Base-by-base conservation (phyloP, 2,888 invertebrate species). In the Ophraella communa region DNA sequence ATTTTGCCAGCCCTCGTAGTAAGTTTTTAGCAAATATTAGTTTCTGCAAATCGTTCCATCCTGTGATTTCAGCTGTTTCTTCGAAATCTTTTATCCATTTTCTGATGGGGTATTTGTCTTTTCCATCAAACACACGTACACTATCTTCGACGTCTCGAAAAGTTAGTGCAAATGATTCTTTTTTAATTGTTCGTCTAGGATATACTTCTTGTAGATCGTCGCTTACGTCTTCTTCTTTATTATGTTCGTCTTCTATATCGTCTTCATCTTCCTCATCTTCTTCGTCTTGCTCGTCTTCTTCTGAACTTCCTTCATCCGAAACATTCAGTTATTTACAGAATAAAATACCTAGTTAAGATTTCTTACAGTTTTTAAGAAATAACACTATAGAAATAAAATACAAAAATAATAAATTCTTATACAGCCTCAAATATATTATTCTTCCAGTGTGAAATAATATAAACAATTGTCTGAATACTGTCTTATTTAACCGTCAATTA, bases 11-110 rank as follows among this genome's bases (percentile, higher is more conserved):
- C 27, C 74, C 77, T 33, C 49, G 66, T 18, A 77, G 56, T 17
- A 67, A 70, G 55, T 74, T 76, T 62, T 77, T 77, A 3, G 73
- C 74, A 62, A 71, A 77, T 11, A 77, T 69, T 35, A 76, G 62
- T 42, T 69, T 73, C 62, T 76, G 72, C 27, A 75, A 56, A 24
- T 75, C 74, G 52, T 68, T 70, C 73, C 73, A 77, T 45, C 67
- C 64, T 53, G 68, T 72, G 7, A 76, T 20, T 14, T 54, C 58
- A 20, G 74, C 65, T 7, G 68, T 71, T 35, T 76, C 72, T 66
- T 76, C 76, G 55, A 76, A 74, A 62, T 74, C 73, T 17, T 30
- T 44, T 14, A 76, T 68, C 73, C 74, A 76, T 42, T 63, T 70
- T 23, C 67, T 55, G n/a, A 76, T 58, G 3, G 72, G 68, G 60